Percentiles rank a stretch among this genome's conserved stretches.
These are phyloP conservation scores for Tapirus indicus DNA, from an alignment of 2,797 vertebrate genomes.

Conservation along the genomic window DNA sequence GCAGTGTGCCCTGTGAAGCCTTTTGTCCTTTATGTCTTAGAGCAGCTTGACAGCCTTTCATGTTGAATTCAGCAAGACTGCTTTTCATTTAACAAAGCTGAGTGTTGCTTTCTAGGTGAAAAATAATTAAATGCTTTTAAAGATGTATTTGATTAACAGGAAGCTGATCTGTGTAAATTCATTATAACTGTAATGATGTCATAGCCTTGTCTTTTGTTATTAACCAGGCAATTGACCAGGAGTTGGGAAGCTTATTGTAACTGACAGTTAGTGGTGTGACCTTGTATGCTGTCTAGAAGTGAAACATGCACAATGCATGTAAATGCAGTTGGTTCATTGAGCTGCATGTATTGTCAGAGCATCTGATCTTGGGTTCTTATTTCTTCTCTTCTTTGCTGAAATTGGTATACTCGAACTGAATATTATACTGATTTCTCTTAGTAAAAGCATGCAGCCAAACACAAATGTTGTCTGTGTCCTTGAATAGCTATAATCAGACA, in stretches of 20 bases:
- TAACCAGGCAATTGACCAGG: conserved; percentile 75
- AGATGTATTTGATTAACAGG: conserved; percentile 74
- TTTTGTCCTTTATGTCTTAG: conserved; percentile 34
- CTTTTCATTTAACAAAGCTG: conserved; percentile 67
- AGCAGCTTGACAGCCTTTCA: conserved; percentile 54
- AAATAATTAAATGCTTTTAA: conserved; percentile 73
- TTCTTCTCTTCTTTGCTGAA: conserved; percentile 54
- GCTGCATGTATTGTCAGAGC: background rate
- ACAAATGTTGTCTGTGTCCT: background rate
- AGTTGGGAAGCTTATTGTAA: conserved; percentile 77
- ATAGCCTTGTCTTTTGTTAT: conserved; percentile 81
- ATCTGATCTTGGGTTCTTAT: conserved; percentile 24
- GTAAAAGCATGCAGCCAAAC: conserved; percentile 44
- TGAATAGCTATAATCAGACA: background rate
- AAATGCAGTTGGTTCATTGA: conserved; percentile 49
- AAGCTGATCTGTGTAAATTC: conserved; percentile 80
- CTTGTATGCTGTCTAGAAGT: conserved; percentile 67
- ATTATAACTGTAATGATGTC: conserved; percentile 81
- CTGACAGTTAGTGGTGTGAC: conserved; percentile 78
- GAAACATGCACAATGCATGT: conserved; percentile 55
- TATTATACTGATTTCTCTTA: background rate
- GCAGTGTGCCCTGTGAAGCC: background rate
- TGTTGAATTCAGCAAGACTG: conserved; percentile 53
- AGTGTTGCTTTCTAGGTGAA: conserved; percentile 74
- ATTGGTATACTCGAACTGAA: background rate